Evolutionary conservation across 2,113 vertebrate species (phyloP).

Genomic region (Ginglymostoma cirratum): DNA sequence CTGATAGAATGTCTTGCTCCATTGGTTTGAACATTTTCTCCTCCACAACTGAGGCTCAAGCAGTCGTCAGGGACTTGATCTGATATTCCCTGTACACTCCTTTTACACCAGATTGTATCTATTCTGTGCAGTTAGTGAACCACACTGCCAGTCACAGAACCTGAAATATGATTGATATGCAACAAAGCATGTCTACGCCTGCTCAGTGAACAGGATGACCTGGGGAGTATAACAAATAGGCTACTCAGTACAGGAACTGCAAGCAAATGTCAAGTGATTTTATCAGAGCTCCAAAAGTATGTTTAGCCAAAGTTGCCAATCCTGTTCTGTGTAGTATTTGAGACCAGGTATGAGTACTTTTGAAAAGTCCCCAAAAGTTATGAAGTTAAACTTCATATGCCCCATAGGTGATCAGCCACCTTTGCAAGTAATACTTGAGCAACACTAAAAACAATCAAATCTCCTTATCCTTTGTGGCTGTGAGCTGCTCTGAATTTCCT

Average conservation of each 20-base stretch:
- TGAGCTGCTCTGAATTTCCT: neutral
- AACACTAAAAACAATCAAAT: neutral
- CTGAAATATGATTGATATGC: neutral
- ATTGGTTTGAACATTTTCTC: neutral
- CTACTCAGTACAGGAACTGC: neutral
- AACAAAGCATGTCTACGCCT: neutral
- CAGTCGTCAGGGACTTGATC: neutral
- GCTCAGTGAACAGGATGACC: neutral
- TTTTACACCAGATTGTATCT: neutral
- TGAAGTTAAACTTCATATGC: neutral
- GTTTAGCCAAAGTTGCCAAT: neutral
- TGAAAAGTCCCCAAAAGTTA: neutral
- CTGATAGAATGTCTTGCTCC: too few species aligned
- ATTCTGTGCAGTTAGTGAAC: neutral
- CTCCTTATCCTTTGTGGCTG: neutral
- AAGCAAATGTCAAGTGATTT: neutral
- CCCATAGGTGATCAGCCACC: neutral
- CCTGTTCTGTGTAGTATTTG: neutral
- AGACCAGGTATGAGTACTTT: neutral
- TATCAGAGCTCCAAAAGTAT: neutral
- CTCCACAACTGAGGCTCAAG: neutral
- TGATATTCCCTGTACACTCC: neutral
- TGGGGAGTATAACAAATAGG: neutral
- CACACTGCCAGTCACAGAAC: too few species aligned
- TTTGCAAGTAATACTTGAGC: neutral